Evolutionary conservation across 1,140 invertebrate species (phyloP), one percentile per base, ranked within the genome.

Genomic region (Drosophila setifemur): DNA sequence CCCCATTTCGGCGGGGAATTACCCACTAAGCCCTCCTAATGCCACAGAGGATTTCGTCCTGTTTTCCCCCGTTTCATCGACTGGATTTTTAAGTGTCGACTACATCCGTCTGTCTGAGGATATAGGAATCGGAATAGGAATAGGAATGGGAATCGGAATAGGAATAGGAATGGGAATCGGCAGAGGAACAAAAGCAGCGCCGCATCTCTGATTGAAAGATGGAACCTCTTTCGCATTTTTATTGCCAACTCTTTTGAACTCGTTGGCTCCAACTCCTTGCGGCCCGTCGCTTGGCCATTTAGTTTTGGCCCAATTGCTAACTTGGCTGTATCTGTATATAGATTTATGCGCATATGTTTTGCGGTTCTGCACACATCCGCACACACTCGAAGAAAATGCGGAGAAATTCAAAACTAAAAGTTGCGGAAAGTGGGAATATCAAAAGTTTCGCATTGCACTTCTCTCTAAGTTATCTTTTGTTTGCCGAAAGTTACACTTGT

Each of bases 261-360:
- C n/a, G 11, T 42, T 31, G 3, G 2, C 14, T 55, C 4, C 21
- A 40, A n/a, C 11, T 44, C 26, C 11, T 58, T 43, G 11, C 52
- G 7, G 50, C 8, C 39, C 18, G 11, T 40, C 26, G n/a, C n/a
- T 31, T 33, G 52, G 18, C 52, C 52, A 43, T 61, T 58, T 61
- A 58, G 57, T 61, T 58, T 61, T 61, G 52, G 52, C 37, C 57
- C 57, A 61, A 61, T 61, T 58, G 57, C 57, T 7, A 26, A 33
- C 37, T 43, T 43, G 50, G 21, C 33, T 33, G 43, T 61, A 37
- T 52, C 14, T 12, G 35, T 26, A 40, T 55, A 61, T 31, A 29
- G 21, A 9, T 31, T 43, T 61, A 61, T 61, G 57, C 26, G 57
- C 57, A 61, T 61, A 61, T 61, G 57, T 35, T 42, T 37, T 57